Conservation (phyloP, 2,113 vertebrate species). For the Hemiprocne comata region DNA sequence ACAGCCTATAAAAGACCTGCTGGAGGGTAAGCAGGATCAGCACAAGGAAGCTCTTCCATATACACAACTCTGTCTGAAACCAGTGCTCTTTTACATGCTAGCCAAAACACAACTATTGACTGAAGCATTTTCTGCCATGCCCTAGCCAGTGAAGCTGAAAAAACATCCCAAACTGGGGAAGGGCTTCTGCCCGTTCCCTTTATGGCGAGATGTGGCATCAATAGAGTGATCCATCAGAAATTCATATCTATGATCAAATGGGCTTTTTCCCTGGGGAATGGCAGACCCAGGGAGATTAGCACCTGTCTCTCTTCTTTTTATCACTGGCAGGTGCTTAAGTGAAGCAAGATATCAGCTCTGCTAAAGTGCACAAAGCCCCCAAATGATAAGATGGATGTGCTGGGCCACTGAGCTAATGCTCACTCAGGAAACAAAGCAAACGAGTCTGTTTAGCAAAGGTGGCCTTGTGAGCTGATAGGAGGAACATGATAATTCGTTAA, state of each 20-base stretch:
- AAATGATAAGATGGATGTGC: slow-evolving; percentile 71
- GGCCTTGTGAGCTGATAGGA: slow-evolving; percentile 23
- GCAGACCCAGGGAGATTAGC: slow-evolving; percentile 12
- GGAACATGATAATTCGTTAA: slow-evolving; percentile 15
- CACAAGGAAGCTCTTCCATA: slow-evolving; percentile 13
- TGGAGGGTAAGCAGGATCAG: slow-evolving; percentile 1
- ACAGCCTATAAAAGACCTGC: background rate
- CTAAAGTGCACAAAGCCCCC: slow-evolving; percentile 53
- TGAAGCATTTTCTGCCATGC: background rate
- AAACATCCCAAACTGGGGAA: background rate
- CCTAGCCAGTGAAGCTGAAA: background rate
- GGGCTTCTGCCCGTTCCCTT: background rate
- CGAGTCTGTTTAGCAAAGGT: slow-evolving; percentile 39
- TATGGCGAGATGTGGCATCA: background rate
- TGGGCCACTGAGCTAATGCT: slow-evolving; percentile 47
- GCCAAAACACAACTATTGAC: background rate
- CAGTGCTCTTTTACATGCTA: background rate
- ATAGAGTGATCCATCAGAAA: background rate
- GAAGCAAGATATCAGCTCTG: slow-evolving; percentile 26
- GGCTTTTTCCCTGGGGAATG: background rate
- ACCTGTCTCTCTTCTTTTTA: slow-evolving; percentile 62
- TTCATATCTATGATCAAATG: background rate
- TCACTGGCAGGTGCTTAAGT: slow-evolving; percentile 68
- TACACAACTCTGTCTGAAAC: background rate
- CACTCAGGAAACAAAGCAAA: slow-evolving; percentile 52